phyloP scores from a whole-genome alignment of 2,888 invertebrate species.

The Drosophila yooni region DNA sequence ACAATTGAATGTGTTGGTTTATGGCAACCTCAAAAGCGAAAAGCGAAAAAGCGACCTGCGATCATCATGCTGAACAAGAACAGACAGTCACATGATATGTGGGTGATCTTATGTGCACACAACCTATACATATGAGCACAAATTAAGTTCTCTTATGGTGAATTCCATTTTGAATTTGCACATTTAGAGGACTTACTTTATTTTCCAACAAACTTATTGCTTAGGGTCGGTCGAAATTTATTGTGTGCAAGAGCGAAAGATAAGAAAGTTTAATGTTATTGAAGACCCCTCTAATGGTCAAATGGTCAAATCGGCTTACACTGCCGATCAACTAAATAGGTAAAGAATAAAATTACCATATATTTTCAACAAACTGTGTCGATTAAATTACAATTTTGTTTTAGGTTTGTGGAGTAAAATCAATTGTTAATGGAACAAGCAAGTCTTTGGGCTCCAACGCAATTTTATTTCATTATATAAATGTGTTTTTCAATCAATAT shows the following conservation, averaged over 20 bases:
- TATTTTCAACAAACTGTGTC: not conserved
- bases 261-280: not conserved
- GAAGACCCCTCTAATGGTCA: not conserved
- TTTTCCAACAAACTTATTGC: not conserved
- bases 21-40: slow-evolving; percentile 6
- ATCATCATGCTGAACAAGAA: not conserved
- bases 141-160: not conserved
- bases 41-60: slow-evolving; percentile 1
- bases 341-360: not conserved
- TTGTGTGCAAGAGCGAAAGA: not conserved
- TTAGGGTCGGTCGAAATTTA: not conserved
- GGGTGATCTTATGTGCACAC: not conserved
- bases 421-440: not conserved
- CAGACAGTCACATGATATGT: not conserved
- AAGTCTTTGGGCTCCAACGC: not conserved
- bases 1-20: slow-evolving; percentile 6
- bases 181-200: not conserved
- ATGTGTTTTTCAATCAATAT: not conserved
- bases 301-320: not conserved
- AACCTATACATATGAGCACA: not conserved
- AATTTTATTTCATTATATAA: not conserved
- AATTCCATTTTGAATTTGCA: not conserved
- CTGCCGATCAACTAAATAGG: not conserved
- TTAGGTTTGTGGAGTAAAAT: not conserved
- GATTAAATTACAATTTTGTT: not conserved